These are phyloP conservation scores for Gulo gulo DNA, from an alignment of 2,113 vertebrate genomes.

Conservation along the genomic window DNA sequence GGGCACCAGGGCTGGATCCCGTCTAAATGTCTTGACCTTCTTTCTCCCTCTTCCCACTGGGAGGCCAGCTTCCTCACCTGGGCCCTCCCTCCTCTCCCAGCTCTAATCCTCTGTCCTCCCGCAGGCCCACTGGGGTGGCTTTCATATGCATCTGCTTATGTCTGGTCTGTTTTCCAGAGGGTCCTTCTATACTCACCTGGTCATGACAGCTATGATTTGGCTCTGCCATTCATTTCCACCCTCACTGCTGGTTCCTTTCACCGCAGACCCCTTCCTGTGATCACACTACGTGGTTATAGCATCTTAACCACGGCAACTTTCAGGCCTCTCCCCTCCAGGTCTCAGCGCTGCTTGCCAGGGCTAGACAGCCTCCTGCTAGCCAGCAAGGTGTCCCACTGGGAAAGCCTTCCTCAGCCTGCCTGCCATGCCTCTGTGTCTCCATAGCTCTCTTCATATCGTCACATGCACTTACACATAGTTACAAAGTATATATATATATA, in stretches of 20 bases:
- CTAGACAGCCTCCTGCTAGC: neutral
- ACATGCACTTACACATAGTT: too few species aligned
- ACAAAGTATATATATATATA: neutral
- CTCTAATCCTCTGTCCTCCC: neutral
- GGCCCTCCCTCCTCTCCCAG: neutral
- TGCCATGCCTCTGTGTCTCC: neutral
- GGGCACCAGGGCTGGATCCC: too few species aligned
- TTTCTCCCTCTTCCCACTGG: accelerated
- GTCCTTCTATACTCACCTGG: too few species aligned
- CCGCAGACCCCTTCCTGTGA: accelerated
- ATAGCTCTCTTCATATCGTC: accelerated
- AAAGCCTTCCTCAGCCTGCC: neutral
- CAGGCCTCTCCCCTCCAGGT: neutral
- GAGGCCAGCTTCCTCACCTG: neutral
- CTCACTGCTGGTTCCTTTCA: accelerated
- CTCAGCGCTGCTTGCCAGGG: neutral
- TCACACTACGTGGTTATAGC: accelerated
- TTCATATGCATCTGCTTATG: accelerated
- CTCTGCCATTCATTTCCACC: too few species aligned
- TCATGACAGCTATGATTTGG: neutral
- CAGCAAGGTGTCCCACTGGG: neutral
- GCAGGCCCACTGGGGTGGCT: neutral
- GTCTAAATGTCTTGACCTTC: neutral
- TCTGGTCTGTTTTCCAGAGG: too few species aligned
- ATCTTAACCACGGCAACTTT: accelerated